Base-by-base conservation (phyloP, 2,113 vertebrate genomes). In the Syngnathus floridae region DNA sequence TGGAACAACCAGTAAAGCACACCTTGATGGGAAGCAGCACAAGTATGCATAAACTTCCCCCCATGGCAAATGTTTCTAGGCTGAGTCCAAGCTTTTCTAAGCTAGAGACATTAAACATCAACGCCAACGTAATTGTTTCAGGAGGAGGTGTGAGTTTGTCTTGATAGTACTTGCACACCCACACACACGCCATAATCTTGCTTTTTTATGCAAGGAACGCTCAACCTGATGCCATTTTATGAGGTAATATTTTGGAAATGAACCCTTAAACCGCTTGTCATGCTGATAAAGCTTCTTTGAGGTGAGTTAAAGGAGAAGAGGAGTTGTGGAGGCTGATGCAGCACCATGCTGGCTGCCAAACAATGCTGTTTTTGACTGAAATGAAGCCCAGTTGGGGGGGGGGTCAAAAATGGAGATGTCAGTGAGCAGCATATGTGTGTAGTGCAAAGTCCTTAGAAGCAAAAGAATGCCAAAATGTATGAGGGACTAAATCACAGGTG, bases 341-440 rank as follows among this genome's bases (percentile, higher is more conserved):
- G 82, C 87, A 88, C 84, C 90, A 91, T 90, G 91, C 89, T 91
- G 91, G 72, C 87, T 37, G 8, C 65, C 70, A 73, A 88, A 92
- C 89, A 92, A 92, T 89, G 86, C 82, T 64, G 84, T 89, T 88
- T 84, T 82, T 84, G 77, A 85, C 85, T 83, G 80, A 71, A 83
- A 88, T 83, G 85, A 85, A 84, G 76, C 75, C 71, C 80, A 74
- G 79, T 75, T 75, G 81, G 72, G 78, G 79, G 73, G 70, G 70
- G 62, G 76, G 57, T 36, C 71, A 84, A 80, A 84, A 85, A 82
- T 87, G 82, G 82, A 89, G 83, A 86, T 45, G 57, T 89, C 85
- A 82, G 85, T 62, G 35, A 64, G 62, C 63, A 59, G 26, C 26
- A 31, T 31, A 31, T 31, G 46, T 7, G 17, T n/a, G 46, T 8